phyloP scores from a whole-genome alignment of 2,113 vertebrate genomes.

The Dicerorhinus sumatrensis region DNA sequence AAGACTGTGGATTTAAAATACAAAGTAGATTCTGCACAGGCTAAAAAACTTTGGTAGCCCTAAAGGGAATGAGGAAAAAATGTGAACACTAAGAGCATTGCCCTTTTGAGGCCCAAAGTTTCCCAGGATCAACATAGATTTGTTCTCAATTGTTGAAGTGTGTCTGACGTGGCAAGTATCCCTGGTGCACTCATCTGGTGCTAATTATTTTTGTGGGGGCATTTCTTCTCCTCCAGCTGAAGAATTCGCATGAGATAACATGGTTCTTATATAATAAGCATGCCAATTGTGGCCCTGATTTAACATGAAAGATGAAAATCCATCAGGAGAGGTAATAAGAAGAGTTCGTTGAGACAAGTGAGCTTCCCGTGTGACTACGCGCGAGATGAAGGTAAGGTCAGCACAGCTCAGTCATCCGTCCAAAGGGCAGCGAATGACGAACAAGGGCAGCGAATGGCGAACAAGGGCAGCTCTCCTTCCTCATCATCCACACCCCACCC shows the following conservation, averaged over 20 bases:
- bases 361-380: not conserved
- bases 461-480: not conserved
- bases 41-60: not conserved
- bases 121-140: slow-evolving; percentile 21
- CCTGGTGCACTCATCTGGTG: not conserved
- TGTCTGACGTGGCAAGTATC: not conserved
- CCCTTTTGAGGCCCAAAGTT: not conserved
- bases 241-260: not conserved
- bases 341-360: not conserved
- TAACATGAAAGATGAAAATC: slow-evolving; percentile 37
- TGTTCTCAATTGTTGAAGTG: slow-evolving; percentile 46
- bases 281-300: not conserved
- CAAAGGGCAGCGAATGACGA: not conserved
- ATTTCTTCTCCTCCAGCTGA: slow-evolving; percentile 19
- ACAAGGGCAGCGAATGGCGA: not conserved
- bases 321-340: not conserved
- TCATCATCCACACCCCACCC: not conserved
- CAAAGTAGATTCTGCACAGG: not conserved
- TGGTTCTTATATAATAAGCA: slow-evolving; percentile 1
- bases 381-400: not conserved
- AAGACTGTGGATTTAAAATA: not conserved
- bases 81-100: not conserved
- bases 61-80: not conserved
- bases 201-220: slow-evolving; percentile 38
- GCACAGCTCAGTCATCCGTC: not conserved